Evolutionary conservation across 2,797 vertebrate genomes (phyloP), one percentile per base, ranked within the genome.

Genomic region (Cottoperca gobio): DNA sequence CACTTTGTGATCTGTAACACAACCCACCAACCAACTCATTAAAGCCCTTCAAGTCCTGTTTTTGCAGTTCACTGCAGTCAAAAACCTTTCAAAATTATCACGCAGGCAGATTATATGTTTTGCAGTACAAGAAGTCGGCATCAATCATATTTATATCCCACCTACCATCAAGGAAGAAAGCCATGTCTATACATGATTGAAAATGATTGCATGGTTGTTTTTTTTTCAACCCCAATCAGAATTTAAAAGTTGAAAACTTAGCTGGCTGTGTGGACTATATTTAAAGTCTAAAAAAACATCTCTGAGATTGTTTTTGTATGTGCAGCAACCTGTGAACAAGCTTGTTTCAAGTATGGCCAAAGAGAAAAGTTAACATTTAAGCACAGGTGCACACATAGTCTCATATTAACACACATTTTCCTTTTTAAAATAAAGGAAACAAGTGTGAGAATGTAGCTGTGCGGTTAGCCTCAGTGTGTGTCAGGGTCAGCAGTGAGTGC

Each of bases 101-200:
- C 60, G 70, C 60, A 70, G 65, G 26, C 52, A 85, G 82, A 91
- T 88, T 91, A 87, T 76, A 90, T 79, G 83, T 87, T 89, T 33
- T 82, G 43, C 46, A 49, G 70, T n/a, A 43, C 79, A 75, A 81
- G 49, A 78, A 73, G 48, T 68, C 69, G 23, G 23, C 71, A 83
- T 81, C 60, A 73, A 61, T 66, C 70, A 68, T 78, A 83, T 90
- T 88, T 87, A 85, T 79, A 86, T 61, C 67, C 74, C 71, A 77
- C 75, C 72, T 75, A 73, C 57, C 54, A 71, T 80, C 74, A 65
- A 76, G 65, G 39, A 81, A 63, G 42, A 84, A 82, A 88, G 85
- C 24, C 60, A 67, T 76, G 82, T 53, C 49, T 65, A 73, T 64
- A 57, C 60, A 67, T 73, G 70, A 83, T 76, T 87, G 58, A 74